These are phyloP conservation scores for Dynastes grantii DNA, from an alignment of 2,888 invertebrate genomes.

Conservation along the genomic window DNA sequence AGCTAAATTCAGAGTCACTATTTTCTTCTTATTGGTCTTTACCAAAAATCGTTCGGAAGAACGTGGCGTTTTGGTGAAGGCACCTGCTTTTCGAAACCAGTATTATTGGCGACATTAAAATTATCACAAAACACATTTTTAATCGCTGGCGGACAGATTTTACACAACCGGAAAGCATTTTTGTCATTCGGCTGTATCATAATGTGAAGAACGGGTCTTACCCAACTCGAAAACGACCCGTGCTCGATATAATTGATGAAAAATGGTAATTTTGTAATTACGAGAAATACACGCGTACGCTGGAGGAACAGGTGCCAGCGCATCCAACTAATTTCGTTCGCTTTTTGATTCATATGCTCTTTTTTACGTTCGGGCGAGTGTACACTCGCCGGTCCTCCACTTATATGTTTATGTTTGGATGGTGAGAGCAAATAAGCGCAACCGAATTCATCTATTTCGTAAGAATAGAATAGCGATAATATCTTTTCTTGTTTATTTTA, in stretches of 20 bases:
- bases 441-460: no score
- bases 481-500: neutral
- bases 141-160: slow-evolving; percentile 15
- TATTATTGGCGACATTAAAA: slow-evolving; percentile 12
- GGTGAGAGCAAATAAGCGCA: no score
- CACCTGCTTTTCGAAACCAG: neutral
- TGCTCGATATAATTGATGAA: slow-evolving; percentile 49
- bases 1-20: no score
- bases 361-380: slow-evolving; percentile 1
- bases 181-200: neutral
- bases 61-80: no score
- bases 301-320: slow-evolving; percentile 34
- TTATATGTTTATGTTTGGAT: neutral
- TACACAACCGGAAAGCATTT: slow-evolving; percentile 16
- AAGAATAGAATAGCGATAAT: neutral
- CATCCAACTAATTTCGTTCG: slow-evolving; percentile 26
- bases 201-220: slow-evolving; percentile 9
- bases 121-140: slow-evolving; percentile 12
- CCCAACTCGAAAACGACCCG: slow-evolving; percentile 33
- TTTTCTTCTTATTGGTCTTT: no score
- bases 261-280: slow-evolving; percentile 49
- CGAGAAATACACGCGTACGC: slow-evolving; percentile 35
- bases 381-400: neutral
- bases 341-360: slow-evolving; percentile 40
- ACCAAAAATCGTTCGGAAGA: no score